Evolutionary conservation across 2,888 invertebrate genomes (phyloP), one percentile per base, ranked within the genome.

Genomic region (Chelonus formosanus): DNA sequence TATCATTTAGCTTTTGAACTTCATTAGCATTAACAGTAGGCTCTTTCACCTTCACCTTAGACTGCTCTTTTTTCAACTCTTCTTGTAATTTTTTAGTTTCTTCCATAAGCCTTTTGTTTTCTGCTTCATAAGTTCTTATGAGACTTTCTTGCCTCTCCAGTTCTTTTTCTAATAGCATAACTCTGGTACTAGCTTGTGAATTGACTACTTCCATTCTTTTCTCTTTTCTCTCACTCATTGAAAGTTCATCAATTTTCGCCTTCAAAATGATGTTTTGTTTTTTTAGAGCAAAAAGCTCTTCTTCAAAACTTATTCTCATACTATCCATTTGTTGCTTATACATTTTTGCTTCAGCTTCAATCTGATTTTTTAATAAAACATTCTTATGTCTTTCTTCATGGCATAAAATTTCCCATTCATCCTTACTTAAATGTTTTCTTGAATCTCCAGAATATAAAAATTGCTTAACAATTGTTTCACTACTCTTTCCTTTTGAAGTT

Each of bases 181-280:
- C 65, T 52, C 77, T 78, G 0, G 75, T 78, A 34, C 78, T 78
- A 8, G 74, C 73, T n/a, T 71, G 76, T 6, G 54, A 47, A 10
- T 55, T 65, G 3, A 44, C 10, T 31, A 45, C 54, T 0, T 67
- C 45, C 7, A 59, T 65, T 20, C 70, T 10, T 3, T 76, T 77
- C 0, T 65, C 35, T 3, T 74, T 72, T 8, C 70, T 77, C 10
- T 80, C 79, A 34, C 71, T 77, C 58, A 79, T 48, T 3, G 74
- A 69, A 0, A 78, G 59, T 35, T 84, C 82, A 50, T 84, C 83
- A 0, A 81, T 66, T 64, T 80, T 82, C 1, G 80, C 74, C 58
- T 83, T 83, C 10, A 84, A 67, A 58, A 82, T 71, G 5, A 83
- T 81, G 57, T 83, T 84, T 55, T 82, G 80, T 36, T 82, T 84